A percentile compares a stretch with the other conserved stretches of the same genome.
Evolutionary conservation across 2,888 invertebrate species (phyloP).

Genomic region (Pterostichus niger): DNA sequence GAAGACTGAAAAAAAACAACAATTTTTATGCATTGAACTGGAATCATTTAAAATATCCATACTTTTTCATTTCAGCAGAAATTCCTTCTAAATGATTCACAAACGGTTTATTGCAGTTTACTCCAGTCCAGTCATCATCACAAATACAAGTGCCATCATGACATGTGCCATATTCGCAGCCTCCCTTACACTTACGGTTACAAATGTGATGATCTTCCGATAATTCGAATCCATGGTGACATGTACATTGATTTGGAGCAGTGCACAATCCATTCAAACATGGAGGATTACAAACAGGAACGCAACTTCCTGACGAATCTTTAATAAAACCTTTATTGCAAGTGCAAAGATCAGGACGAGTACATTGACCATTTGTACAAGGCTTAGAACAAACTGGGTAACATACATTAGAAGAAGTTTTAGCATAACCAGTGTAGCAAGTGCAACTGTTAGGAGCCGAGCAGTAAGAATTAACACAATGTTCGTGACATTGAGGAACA

Average conservation of each 20-base stretch:
- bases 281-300: conserved; percentile 74
- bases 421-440: conserved; percentile 76
- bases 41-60: not conserved
- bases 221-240: conserved; percentile 80
- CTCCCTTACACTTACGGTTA: conserved; percentile 56
- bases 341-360: conserved; percentile 86
- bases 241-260: conserved; percentile 80
- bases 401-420: conserved; percentile 74
- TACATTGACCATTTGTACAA: conserved; percentile 86
- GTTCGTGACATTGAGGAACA: conserved; percentile 80
- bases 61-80: conserved; percentile 13
- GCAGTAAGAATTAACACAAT: conserved; percentile 79
- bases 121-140: conserved; percentile 64
- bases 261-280: conserved; percentile 82
- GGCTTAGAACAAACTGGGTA: conserved; percentile 77
- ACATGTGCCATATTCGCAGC: conserved; percentile 67
- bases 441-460: conserved; percentile 80
- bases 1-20: conserved; percentile 6
- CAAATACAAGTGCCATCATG: conserved; percentile 65
- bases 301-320: conserved; percentile 77
- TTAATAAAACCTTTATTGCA: conserved; percentile 85
- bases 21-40: not conserved
- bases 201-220: conserved; percentile 27
- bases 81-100: conserved; percentile 26
- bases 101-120: conserved; percentile 50